Evolutionary conservation across 1,140 invertebrate species (phyloP).

Genomic region (Calosoma granatense): DNA sequence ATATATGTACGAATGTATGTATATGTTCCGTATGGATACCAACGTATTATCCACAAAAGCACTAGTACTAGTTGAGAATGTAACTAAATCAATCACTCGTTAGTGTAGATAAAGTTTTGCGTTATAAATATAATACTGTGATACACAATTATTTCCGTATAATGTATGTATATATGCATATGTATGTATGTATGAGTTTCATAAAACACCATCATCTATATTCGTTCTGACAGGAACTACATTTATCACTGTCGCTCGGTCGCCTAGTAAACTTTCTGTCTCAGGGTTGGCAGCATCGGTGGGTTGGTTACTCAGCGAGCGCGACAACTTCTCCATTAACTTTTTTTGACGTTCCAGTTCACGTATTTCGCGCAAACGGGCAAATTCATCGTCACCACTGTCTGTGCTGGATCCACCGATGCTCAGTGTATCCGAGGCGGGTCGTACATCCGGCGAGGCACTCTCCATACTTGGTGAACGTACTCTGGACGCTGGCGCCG

Average conservation of each 20-base stretch:
- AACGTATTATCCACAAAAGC: too few species aligned
- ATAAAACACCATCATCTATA: background rate
- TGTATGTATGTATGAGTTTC: too few species aligned
- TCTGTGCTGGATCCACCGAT: slow-evolving; percentile 19
- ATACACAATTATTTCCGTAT: too few species aligned
- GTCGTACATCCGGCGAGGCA: background rate
- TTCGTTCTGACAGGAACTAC: background rate
- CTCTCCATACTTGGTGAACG: background rate
- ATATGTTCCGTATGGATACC: too few species aligned
- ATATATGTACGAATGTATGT: too few species aligned
- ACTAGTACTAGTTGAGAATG: too few species aligned
- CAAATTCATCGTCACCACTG: slow-evolving; percentile 38
- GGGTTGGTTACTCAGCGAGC: slow-evolving; percentile 28
- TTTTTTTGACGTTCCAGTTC: slow-evolving; percentile 38
- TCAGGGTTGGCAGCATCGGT: background rate
- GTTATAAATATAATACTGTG: too few species aligned
- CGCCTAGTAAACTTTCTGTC: background rate
- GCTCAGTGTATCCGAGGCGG: background rate
- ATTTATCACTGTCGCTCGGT: background rate
- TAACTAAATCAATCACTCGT: too few species aligned
- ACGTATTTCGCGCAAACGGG: slow-evolving; percentile 38
- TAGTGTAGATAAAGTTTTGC: too few species aligned
- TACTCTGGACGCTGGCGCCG: slow-evolving; percentile 16
- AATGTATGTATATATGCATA: too few species aligned
- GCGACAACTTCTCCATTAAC: slow-evolving; percentile 36